Evolutionary conservation across 2,888 invertebrate genomes (phyloP).

Genomic region (Eilema depressum): DNA sequence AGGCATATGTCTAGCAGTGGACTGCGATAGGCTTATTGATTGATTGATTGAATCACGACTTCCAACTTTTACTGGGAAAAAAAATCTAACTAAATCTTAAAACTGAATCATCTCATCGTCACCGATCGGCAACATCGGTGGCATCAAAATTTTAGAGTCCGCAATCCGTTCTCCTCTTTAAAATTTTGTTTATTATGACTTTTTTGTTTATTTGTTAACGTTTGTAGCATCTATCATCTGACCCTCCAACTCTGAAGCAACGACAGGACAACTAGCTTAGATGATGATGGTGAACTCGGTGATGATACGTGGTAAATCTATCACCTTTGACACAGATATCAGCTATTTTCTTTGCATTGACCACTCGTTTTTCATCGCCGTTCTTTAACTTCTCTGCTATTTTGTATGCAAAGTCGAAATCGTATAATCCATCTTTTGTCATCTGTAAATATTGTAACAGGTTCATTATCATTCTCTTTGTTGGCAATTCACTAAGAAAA

Average conservation of each 20-base stretch:
- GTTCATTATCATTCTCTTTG: background rate
- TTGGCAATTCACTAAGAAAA: background rate
- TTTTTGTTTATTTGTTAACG: no score
- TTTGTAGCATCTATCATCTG: no score
- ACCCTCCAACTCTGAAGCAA: no score
- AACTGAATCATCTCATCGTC: background rate
- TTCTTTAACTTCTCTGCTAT: constrained; percentile 67
- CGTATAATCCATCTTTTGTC: constrained; percentile 64
- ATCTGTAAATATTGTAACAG: constrained; percentile 55
- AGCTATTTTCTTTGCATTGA: constrained; percentile 70
- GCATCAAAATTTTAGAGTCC: background rate
- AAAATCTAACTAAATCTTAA: background rate
- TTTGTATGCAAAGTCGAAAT: constrained; percentile 66
- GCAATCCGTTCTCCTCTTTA: background rate
- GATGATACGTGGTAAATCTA: background rate
- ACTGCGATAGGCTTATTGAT: no score
- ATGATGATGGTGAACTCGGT: background rate
- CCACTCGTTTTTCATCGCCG: constrained; percentile 69
- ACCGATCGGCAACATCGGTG: background rate
- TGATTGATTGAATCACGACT: no score
- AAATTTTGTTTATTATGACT: no score
- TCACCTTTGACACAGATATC: constrained; percentile 73
- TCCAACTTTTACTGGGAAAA: no score
- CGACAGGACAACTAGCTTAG: background rate
- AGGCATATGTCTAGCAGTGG: no score